Evolutionary conservation across 2,113 vertebrate genomes (phyloP), one percentile per base, ranked within the genome.

Genomic region (Prinia subflava): DNA sequence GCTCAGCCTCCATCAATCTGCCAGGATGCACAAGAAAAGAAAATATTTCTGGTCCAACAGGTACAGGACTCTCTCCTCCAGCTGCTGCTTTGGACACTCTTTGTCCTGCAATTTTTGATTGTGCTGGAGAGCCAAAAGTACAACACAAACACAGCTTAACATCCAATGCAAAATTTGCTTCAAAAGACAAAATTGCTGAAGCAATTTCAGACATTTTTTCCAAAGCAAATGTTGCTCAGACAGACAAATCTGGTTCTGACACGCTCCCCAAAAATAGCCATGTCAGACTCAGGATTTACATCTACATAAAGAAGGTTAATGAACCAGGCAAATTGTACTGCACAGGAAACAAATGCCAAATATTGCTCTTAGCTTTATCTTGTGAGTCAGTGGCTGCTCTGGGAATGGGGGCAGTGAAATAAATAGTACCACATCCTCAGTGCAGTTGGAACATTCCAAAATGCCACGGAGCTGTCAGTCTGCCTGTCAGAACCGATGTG

Each of bases 321-420:
- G 94, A 97, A 96, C 84, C 92, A 81, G 94, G 83, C 75, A 88
- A 84, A 96, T 89, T 31, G 64, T 33, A 35, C 87, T 56, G 92
- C 87, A 69, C 74, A 88, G 93, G 79, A 89, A 83, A 56, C 92
- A 96, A 97, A 97, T 97, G 95, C 92, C 95, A 97, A 80, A 85
- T 55, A 82, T 97, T 79, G 95, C 95, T 96, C 78, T 65, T 33
- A 92, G 96, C 92, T 84, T 84, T 94, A 94, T 87, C 88, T 76
- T 73, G 87, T 95, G 94, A 96, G 92, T 96, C 96, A 96, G 93
- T 82, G 87, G 64, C 94, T 96, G 93, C 82, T 92, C 25, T 55
- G 87, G 89, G 55, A 96, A 88, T 3, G 49, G 80, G 81, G 56
- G 33, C 25, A 84, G 65, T 78, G 52, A 92, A 96, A 96, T 94